These are phyloP conservation scores for Cotesia glomerata DNA, from an alignment of 1,140 invertebrate species.

Conservation along the genomic window DNA sequence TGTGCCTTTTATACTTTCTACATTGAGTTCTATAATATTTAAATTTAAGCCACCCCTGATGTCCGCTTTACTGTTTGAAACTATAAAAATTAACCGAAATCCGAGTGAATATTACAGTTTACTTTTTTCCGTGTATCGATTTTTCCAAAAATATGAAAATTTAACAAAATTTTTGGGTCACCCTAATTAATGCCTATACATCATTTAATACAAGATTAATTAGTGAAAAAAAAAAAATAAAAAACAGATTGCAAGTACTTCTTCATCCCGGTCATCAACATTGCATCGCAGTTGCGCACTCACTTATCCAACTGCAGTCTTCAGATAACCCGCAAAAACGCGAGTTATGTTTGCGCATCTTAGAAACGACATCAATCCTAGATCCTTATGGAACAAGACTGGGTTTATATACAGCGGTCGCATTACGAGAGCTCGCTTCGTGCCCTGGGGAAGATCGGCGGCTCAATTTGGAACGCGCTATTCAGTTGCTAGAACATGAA, in stretches of 20 bases:
- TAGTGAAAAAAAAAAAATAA: no score
- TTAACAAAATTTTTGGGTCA: no score
- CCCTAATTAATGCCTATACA: no score
- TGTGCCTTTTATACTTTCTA: no score
- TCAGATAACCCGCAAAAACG: conserved; percentile 67
- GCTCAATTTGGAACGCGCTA: conserved; percentile 56
- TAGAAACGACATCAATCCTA: conserved; percentile 68
- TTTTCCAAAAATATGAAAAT: no score
- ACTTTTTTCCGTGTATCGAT: no score
- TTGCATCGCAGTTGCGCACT: conserved; percentile 79
- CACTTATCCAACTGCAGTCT: conserved; percentile 74
- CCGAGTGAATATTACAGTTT: no score
- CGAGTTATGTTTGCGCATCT: conserved; percentile 72
- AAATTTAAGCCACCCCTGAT: no score
- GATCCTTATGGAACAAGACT: conserved; percentile 75
- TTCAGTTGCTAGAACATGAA: conserved; percentile 62
- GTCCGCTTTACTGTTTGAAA: no score
- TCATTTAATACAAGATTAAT: no score
- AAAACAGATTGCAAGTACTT: conserved; percentile 66
- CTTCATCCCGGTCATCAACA: conserved; percentile 84
- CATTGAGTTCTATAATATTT: no score
- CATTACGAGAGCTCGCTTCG: conserved; percentile 72
- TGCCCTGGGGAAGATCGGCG: conserved; percentile 64
- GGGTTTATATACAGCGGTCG: conserved; percentile 73
- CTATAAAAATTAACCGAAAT: no score